Conservation (phyloP, 2,888 invertebrate species). For the Crematogaster levior region DNA sequence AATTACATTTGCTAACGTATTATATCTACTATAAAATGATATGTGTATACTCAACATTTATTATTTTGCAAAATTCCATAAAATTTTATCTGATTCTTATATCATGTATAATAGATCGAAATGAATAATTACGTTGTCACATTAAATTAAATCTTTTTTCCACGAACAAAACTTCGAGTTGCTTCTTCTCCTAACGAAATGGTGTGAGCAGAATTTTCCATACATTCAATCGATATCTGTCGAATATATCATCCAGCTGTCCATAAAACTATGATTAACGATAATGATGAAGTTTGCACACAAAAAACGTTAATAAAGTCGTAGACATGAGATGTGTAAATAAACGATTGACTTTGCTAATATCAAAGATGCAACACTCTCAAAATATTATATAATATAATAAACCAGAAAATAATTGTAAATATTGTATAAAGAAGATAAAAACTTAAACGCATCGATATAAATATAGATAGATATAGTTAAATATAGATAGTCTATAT, state of each 20-base stretch:
- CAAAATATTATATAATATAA: not conserved
- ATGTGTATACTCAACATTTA: not conserved
- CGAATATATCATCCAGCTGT: not conserved
- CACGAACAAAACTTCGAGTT: not conserved
- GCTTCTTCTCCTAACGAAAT: not conserved
- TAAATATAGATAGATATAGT: not conserved
- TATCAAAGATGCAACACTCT: not conserved
- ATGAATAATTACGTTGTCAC: not conserved
- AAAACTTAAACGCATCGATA: not conserved
- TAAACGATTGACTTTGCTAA: conserved; percentile 11
- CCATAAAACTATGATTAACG: conserved; percentile 33
- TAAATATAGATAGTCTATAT: not conserved
- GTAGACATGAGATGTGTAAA: not conserved
- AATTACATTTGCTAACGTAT: not conserved
- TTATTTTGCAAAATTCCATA: not conserved
- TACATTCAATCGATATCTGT: conserved; percentile 13
- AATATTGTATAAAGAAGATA: not conserved
- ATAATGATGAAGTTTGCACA: not conserved
- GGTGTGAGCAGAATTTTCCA: not conserved
- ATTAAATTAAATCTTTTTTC: not conserved
- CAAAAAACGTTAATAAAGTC: not conserved
- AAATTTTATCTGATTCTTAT: not conserved
- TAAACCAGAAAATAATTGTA: not conserved
- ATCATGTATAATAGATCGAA: not conserved
- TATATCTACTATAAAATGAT: not conserved